Evolutionary conservation across 2,797 vertebrate species (phyloP).

Genomic region (Borostomias antarcticus): DNA sequence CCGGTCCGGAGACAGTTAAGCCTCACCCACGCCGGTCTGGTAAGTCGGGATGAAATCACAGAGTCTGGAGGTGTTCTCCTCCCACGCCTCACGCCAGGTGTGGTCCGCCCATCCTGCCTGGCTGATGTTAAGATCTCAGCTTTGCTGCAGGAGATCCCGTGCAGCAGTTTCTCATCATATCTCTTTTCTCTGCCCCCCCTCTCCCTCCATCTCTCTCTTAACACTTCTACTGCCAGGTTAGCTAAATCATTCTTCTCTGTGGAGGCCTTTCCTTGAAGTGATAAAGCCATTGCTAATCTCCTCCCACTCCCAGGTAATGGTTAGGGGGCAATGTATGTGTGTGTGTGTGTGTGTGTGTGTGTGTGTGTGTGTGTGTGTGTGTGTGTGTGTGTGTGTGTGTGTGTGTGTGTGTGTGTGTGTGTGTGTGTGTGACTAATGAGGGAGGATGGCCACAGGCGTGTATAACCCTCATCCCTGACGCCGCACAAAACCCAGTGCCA

Average conservation of each 20-base stretch:
- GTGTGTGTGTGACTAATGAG: slow-evolving; percentile 52
- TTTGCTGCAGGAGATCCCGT: too few relatives aligned
- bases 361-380: slow-evolving; percentile 12
- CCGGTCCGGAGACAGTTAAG: too few relatives aligned
- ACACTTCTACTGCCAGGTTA: slow-evolving; percentile 4
- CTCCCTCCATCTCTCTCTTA: not conserved
- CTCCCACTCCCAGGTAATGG: too few relatives aligned
- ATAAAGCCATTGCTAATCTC: too few relatives aligned
- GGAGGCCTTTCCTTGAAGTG: slow-evolving; percentile 32
- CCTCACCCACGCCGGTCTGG: too few relatives aligned
- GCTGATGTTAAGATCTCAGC: too few relatives aligned
- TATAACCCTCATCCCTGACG: slow-evolving; percentile 55
- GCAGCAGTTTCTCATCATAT: too few relatives aligned
- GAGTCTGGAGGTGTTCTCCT: too few relatives aligned
- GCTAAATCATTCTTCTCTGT: slow-evolving; percentile 39
- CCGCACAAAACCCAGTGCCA: slow-evolving; percentile 30
- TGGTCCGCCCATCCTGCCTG: too few relatives aligned
- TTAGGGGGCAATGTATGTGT: too few relatives aligned
- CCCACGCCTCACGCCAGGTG: too few relatives aligned
- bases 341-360: not conserved
- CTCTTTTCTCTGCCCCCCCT: slow-evolving; percentile 1
- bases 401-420: not conserved
- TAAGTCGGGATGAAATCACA: too few relatives aligned
- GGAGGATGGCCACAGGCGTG: slow-evolving; percentile 34
- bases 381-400: not conserved